Percentiles rank a stretch among this genome's conserved stretches.
Evolutionary conservation across 2,888 invertebrate genomes (phyloP).

Genomic region (Drosophila limbata): DNA sequence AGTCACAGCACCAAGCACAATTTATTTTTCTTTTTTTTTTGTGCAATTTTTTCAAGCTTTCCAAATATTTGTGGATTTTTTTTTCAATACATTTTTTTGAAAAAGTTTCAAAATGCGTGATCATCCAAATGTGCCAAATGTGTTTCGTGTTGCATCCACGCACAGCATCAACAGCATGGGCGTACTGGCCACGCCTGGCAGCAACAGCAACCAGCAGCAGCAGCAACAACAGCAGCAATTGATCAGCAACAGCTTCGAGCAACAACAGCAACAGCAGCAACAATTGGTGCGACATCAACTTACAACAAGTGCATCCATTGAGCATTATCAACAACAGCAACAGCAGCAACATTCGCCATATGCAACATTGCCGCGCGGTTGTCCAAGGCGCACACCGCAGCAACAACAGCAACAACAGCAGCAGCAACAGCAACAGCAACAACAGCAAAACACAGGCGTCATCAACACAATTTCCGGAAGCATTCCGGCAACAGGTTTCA

Average conservation of each 20-base stretch:
- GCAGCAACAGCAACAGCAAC: conserved; percentile 38
- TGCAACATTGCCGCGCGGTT: conserved; percentile 75
- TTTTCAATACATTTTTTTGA: conserved; percentile 1
- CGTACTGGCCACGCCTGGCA: conserved; percentile 32
- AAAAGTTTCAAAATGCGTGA: conserved; percentile 77
- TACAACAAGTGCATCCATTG: conserved; percentile 80
- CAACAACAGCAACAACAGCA: conserved; percentile 32
- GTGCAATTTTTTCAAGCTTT: conserved; percentile 17
- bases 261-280: conserved; percentile 38
- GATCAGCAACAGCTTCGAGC: conserved; percentile 29
- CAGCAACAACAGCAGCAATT: conserved; percentile 35
- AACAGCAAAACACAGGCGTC: conserved; percentile 57
- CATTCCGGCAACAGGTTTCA: conserved; percentile 77
- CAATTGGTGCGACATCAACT: conserved; percentile 60
- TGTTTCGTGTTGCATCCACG: conserved; percentile 83
- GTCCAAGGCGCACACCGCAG: conserved; percentile 20
- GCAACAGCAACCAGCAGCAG: conserved; percentile 31
- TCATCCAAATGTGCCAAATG: conserved; percentile 83
- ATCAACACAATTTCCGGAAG: conserved; percentile 84
- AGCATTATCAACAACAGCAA: conserved; percentile 55
- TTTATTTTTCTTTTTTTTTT: conserved; percentile 13
- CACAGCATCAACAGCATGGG: conserved; percentile 77
- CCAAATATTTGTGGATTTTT: neutral
- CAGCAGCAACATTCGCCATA: conserved; percentile 70
- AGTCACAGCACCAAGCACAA: too few species aligned